A percentile compares a stretch with the other conserved stretches of the same genome.
Evolutionary conservation across 1,140 invertebrate species (phyloP).

Genomic region (Trichoplusia ni): DNA sequence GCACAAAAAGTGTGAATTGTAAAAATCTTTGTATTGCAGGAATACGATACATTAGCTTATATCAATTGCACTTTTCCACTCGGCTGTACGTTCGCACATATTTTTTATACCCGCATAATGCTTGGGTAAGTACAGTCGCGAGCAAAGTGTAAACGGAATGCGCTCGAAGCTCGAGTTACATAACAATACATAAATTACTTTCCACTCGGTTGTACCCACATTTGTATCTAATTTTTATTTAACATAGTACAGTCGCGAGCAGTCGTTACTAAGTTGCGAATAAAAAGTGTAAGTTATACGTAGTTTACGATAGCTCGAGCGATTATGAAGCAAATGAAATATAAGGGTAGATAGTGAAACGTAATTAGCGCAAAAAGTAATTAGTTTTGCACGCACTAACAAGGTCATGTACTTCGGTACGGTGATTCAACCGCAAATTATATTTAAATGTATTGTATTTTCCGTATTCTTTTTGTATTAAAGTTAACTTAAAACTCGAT

Average conservation of each 20-base stretch:
- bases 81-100: conserved; percentile 14
- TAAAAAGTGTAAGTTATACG: conserved; percentile 2
- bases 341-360: conserved; percentile 21
- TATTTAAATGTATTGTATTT: too few relatives aligned
- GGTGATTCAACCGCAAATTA: too few relatives aligned
- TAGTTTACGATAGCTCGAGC: conserved; percentile 9
- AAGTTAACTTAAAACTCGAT: too few relatives aligned
- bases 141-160: conserved; percentile 1
- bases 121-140: conserved; percentile 9
- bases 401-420: too few relatives aligned
- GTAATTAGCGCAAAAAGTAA: conserved; percentile 21
- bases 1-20: neutral
- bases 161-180: neutral
- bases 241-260: conserved; percentile 2
- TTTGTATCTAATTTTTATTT: conserved; percentile 17
- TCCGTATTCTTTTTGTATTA: too few relatives aligned
- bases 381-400: conserved; percentile 7
- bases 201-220: neutral
- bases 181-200: conserved; percentile 12
- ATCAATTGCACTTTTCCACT: conserved; percentile 20
- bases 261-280: conserved; percentile 1
- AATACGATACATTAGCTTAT: neutral
- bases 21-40: neutral
- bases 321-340: conserved; percentile 18
- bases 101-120: conserved; percentile 9